These are phyloP conservation scores for Microplitis demolitor DNA, from an alignment of 1,140 invertebrate genomes.

Conservation along the genomic window DNA sequence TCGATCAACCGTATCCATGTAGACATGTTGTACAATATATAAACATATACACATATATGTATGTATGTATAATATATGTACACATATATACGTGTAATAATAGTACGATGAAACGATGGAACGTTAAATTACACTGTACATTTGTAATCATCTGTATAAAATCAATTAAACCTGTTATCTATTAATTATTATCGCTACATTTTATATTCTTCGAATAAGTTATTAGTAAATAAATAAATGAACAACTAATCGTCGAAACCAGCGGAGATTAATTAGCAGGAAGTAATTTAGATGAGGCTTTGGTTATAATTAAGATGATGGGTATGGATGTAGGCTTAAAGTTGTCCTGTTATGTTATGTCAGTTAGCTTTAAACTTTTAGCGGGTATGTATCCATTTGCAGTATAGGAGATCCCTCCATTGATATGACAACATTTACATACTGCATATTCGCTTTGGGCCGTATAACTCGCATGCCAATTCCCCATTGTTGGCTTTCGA, in stretches of 20 bases:
- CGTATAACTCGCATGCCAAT: constrained; percentile 56
- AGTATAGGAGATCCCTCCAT: constrained; percentile 48
- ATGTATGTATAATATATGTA: neutral
- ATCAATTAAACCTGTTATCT: neutral
- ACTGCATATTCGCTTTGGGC: constrained; percentile 61
- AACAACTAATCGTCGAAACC: too few relatives aligned
- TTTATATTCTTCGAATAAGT: neutral
- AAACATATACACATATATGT: too few relatives aligned
- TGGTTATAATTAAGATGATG: too few relatives aligned
- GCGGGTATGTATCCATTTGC: constrained; percentile 59
- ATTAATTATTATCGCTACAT: neutral
- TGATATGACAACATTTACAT: constrained; percentile 64
- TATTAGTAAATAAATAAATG: too few relatives aligned
- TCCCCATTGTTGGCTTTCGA: constrained; percentile 60
- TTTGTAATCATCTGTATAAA: constrained; percentile 17
- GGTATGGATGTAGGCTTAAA: neutral
- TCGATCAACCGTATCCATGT: constrained; percentile 12
- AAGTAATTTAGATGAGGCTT: too few relatives aligned
- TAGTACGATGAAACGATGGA: constrained; percentile 8
- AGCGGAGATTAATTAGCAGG: too few relatives aligned
- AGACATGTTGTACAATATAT: neutral
- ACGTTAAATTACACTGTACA: neutral
- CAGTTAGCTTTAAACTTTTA: constrained; percentile 23
- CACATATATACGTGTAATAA: neutral
- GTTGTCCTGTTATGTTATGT: neutral